These are phyloP conservation scores for Pandion haliaetus DNA, from an alignment of 2,113 vertebrate species.

Conservation along the genomic window DNA sequence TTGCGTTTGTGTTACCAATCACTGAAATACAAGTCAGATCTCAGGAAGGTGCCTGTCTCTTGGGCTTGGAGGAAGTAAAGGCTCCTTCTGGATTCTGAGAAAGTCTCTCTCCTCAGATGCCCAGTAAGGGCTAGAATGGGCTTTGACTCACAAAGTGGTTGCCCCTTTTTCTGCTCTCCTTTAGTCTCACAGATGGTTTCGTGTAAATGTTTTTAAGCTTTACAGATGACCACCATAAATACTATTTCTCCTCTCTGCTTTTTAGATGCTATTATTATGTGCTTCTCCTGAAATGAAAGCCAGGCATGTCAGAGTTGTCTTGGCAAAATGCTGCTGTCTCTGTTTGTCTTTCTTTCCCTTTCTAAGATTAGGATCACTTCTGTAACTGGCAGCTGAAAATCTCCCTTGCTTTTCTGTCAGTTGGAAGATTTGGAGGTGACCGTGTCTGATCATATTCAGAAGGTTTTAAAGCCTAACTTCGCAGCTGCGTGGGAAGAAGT, in stretches of 20 bases:
- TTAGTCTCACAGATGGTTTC: not conserved
- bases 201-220: not conserved
- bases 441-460: slow-evolving; percentile 93
- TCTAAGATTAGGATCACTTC: not conserved
- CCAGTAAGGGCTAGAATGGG: not conserved
- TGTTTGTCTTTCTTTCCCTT: not conserved
- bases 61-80: not conserved
- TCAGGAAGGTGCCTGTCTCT: not conserved
- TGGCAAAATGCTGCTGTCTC: not conserved
- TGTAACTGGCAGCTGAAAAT: not conserved
- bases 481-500: slow-evolving; percentile 97
- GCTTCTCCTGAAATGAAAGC: not conserved
- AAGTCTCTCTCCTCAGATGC: no score
- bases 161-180: not conserved
- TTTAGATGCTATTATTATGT: rapidly evolving
- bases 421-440: slow-evolving; percentile 94
- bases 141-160: not conserved
- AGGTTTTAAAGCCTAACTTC: slow-evolving; percentile 93
- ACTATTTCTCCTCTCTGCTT: not conserved
- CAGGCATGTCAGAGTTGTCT: not conserved
- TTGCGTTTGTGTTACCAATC: rapidly evolving
- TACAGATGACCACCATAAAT: not conserved
- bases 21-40: not conserved
- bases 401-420: slow-evolving; percentile 62
- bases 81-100: not conserved